These are phyloP conservation scores for Capitella teleta DNA, from an alignment of 1,140 invertebrate genomes.

Conservation along the genomic window DNA sequence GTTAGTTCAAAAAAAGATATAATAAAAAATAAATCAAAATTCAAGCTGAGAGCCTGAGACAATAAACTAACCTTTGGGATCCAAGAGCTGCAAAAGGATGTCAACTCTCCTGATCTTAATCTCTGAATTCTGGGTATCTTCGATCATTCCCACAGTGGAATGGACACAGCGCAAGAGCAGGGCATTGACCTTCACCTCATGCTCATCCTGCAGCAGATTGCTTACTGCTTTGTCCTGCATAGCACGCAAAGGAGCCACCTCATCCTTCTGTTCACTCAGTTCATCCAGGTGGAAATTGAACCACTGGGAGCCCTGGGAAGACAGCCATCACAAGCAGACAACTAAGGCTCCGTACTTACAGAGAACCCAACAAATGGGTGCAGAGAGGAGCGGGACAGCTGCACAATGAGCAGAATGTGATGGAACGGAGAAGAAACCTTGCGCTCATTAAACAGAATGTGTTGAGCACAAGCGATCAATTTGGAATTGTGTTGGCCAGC, in stretches of 20 bases:
- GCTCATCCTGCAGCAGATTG: not conserved
- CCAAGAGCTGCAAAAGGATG: too few species aligned
- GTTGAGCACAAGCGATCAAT: conserved; percentile 29
- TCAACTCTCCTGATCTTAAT: too few species aligned
- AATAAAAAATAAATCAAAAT: too few species aligned
- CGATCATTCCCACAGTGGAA: too few species aligned
- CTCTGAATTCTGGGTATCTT: too few species aligned
- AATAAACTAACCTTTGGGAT: too few species aligned
- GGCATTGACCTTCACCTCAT: too few species aligned
- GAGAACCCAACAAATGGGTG: conserved; percentile 29
- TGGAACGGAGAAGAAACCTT: not conserved
- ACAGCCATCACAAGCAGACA: too few species aligned
- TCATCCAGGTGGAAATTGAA: conserved; percentile 34
- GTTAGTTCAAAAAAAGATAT: too few species aligned
- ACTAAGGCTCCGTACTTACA: too few species aligned
- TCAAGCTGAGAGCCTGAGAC: too few species aligned
- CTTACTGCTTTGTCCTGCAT: conserved; percentile 17
- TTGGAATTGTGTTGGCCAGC: conserved; percentile 24
- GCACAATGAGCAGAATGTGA: conserved; percentile 17
- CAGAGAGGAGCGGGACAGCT: conserved; percentile 23
- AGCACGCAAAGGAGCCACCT: conserved; percentile 16
- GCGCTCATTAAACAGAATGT: conserved; percentile 21
- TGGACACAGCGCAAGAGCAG: too few species aligned
- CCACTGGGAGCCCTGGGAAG: conserved; percentile 18
- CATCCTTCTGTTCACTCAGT: conserved; percentile 14